Conservation (phyloP, 2,113 vertebrate species). For the Colinus virginianus region DNA sequence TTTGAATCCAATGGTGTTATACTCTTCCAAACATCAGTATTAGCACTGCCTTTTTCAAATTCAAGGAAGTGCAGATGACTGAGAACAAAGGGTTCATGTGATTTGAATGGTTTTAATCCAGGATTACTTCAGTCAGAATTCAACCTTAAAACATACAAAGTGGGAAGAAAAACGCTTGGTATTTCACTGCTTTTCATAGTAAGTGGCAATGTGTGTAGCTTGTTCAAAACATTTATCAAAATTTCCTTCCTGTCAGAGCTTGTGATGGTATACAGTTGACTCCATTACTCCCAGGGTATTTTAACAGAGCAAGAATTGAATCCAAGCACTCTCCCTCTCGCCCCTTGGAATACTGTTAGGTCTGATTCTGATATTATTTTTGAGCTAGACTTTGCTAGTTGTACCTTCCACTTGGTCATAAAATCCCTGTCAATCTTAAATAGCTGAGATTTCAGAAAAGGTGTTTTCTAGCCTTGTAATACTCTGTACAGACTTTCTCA, state of each 20-base stretch:
- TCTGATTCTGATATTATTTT: constrained; percentile 5
- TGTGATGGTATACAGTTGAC: background rate
- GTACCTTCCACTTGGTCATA: constrained; percentile 7
- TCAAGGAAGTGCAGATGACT: background rate
- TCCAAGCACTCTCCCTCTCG: background rate
- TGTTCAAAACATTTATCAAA: background rate
- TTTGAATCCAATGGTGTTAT: background rate
- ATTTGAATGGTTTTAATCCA: constrained; percentile 36
- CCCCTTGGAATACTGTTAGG: background rate
- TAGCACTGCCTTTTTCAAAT: background rate
- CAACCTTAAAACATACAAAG: constrained; percentile 10
- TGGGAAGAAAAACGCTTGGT: background rate
- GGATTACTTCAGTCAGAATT: constrained; percentile 29
- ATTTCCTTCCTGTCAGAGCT: background rate
- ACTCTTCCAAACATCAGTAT: background rate
- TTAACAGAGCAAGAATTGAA: background rate
- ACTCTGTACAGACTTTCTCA: background rate
- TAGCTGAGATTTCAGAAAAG: constrained; percentile 1
- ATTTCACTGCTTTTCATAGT: constrained; percentile 1
- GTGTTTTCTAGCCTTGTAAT: background rate
- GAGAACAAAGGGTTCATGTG: constrained; percentile 37
- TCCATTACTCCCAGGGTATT: background rate
- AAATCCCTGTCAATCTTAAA: constrained; percentile 17
- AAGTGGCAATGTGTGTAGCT: background rate
- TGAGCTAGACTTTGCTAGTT: background rate